Base-by-base conservation (phyloP, 1,140 invertebrate genomes). In the Drosophila ironensis region DNA sequence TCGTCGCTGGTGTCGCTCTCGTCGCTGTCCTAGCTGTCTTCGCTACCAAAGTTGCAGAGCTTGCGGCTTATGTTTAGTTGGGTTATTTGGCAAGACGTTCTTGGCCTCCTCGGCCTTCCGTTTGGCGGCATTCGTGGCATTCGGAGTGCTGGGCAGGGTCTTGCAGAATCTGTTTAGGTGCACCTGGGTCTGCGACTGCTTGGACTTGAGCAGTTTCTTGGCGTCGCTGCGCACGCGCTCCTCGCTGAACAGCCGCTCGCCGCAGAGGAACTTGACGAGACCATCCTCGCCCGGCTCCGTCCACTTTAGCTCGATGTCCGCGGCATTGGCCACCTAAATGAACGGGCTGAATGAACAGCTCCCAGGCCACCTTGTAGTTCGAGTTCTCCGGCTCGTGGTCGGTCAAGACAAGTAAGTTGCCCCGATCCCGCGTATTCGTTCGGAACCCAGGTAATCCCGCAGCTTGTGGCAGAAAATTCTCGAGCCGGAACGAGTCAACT, bases 151-250 rank as follows among this genome's bases (percentile, higher is more conserved):
- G 14, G 80, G 80, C 45, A 86, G 17, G 38, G 98, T 95, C 90
- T 94, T 98, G 89, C 99, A 99, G 90, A 99, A 99, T 22, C 94
- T 93, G 91, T 99, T 98, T 0, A 99, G 92, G 71, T 98, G 91
- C 9, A 96, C 98, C 91, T 99, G 98, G 0, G 97, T 97, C 35
- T 95, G 94, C 5, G 93, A 94, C 47, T 93, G 92, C 41, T 96
- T 92, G 0, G 96, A 95, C 91, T 99, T 99, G 12, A 93, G 66
- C 11, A 99, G 91, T 91, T 99, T 99, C 90, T 98, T 98, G 1
- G 95, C 93, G 1, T 97, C 98, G 90, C 94, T 95, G 51, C 97
- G 91, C 12, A 99, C 95, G 61, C 98, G 92, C 0, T 99, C 98
- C 90, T 99, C 98, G 87, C 93, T 97, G 90, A 97, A 97, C 80